Evolutionary conservation across 1,140 invertebrate species (phyloP).

Genomic region (Melanaphis sacchari): DNA sequence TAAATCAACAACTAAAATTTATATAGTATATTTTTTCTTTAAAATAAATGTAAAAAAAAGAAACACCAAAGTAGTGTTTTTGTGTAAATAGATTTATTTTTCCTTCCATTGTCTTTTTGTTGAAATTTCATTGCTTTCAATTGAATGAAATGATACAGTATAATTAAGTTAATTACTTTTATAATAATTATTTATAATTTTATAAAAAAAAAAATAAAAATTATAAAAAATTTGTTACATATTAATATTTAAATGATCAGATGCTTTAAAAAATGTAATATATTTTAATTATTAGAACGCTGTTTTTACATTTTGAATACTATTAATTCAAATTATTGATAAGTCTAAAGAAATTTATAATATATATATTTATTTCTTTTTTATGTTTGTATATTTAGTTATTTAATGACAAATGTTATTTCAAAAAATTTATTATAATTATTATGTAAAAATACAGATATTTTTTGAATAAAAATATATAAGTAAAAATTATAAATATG

Average conservation of each 20-base stretch:
- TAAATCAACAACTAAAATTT: slow-evolving; percentile 40
- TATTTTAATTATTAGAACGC: slow-evolving; percentile 49
- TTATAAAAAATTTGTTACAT: slow-evolving; percentile 51
- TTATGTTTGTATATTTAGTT: slow-evolving; percentile 56
- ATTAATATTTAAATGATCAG: slow-evolving; percentile 43
- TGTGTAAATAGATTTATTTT: slow-evolving; percentile 54
- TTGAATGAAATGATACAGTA: slow-evolving; percentile 40
- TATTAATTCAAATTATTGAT: slow-evolving; percentile 48
- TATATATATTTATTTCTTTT: slow-evolving; percentile 49
- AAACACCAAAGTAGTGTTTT: slow-evolving; percentile 38
- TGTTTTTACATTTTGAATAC: slow-evolving; percentile 53
- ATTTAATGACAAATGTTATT: slow-evolving; percentile 36
- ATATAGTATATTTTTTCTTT: slow-evolving; percentile 23
- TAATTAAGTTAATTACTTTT: slow-evolving; percentile 56
- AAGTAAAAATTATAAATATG: slow-evolving; percentile 49
- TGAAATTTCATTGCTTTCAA: slow-evolving; percentile 49
- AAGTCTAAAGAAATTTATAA: slow-evolving; percentile 55
- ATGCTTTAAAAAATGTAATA: slow-evolving; percentile 54
- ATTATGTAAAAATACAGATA: slow-evolving; percentile 42
- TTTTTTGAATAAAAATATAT: slow-evolving; percentile 51
- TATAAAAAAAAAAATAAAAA: slow-evolving; percentile 52
- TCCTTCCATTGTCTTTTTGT: slow-evolving; percentile 56
- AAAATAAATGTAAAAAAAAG: slow-evolving; percentile 30
- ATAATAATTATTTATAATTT: slow-evolving; percentile 56
- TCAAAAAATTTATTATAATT: slow-evolving; percentile 32